A percentile compares a stretch with the other conserved stretches of the same genome.
Evolutionary conservation across 2,113 vertebrate species (phyloP).

Genomic region (Stigmatopora argus): DNA sequence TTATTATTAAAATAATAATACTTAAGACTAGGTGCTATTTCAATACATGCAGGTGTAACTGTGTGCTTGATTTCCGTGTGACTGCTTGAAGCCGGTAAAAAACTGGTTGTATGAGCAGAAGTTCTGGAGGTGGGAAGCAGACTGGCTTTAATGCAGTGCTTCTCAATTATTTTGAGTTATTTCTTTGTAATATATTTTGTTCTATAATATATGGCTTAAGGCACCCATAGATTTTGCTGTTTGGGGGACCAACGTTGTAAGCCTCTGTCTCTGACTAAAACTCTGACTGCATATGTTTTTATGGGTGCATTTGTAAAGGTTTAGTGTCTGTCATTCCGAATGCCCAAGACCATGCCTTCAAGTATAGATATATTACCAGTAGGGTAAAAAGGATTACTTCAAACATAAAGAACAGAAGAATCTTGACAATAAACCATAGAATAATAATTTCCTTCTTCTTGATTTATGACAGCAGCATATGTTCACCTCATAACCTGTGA

Average conservation of each 20-base stretch:
- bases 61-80: slow-evolving; percentile 10
- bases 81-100: slow-evolving; percentile 10
- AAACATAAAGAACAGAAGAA: slow-evolving; percentile 32
- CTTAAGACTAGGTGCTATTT: slow-evolving; percentile 19
- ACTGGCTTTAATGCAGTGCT: slow-evolving; percentile 23
- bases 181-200: slow-evolving; percentile 15
- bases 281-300: background rate
- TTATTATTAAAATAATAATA: slow-evolving; percentile 33
- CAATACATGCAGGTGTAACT: slow-evolving; percentile 13
- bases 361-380: slow-evolving; percentile 36
- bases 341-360: slow-evolving; percentile 29
- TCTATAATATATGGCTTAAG: background rate
- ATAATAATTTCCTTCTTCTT: slow-evolving; percentile 15
- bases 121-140: slow-evolving; percentile 22
- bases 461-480: slow-evolving; percentile 47
- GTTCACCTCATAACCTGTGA: slow-evolving; percentile 39
- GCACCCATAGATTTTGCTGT: background rate
- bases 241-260: no score
- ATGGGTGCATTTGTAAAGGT: background rate
- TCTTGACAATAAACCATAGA: slow-evolving; percentile 31
- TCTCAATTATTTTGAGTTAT: background rate
- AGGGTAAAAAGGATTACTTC: slow-evolving; percentile 22
- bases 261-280: no score
- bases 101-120: slow-evolving; percentile 14
- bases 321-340: background rate